Base-by-base conservation (phyloP, 2,113 vertebrate genomes). In the Spea bombifrons region DNA sequence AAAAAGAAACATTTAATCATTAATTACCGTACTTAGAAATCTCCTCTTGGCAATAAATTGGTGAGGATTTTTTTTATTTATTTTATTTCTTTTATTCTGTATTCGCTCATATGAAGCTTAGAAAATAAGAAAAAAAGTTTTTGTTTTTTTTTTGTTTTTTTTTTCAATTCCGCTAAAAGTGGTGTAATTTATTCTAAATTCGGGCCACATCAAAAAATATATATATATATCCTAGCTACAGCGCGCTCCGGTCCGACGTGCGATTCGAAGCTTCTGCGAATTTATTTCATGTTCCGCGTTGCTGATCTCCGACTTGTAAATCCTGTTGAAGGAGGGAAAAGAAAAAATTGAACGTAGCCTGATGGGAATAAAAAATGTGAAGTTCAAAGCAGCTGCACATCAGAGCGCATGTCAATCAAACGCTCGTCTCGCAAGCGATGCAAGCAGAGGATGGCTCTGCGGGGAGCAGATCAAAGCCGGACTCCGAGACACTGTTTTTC, bases 311-410 rank as follows among this genome's bases (percentile, higher is more conserved):
- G 86, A 88, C 93, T 93, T 94, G 92, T 94, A 96, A 94, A 96
- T 93, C 91, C 92, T 83, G 93, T 90, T 92, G 94, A 93, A 94
- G 95, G 93, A 89, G 96, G 95, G 95, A 95, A 89, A 89, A 94
- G 95, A 96, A 96, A 90, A 89, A 94, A 95, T 97, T 92, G 94
- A 95, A 91, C 88, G 84, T 65, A 81, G 93, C 93, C 95, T 88
- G 93, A 89, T 94, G 96, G 95, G 96, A 95, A 94, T 93, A 90
- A 87, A 89, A 86, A 89, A 92, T 94, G 91, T 95, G 92, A 94
- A 94, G 94, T 98, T 98, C 94, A 97, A 98, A 93, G 91, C 88
- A 66, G 85, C 90, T 84, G 88, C 84, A 95, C 94, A 97, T 97
- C 95, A 97, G 90, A 95, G 94, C 87, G 86, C 82, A 87, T 77